A percentile compares a stretch with the other conserved stretches of the same genome.
phyloP scores from a whole-genome alignment of 2,113 vertebrate species.

The Plestiodon gilberti region DNA sequence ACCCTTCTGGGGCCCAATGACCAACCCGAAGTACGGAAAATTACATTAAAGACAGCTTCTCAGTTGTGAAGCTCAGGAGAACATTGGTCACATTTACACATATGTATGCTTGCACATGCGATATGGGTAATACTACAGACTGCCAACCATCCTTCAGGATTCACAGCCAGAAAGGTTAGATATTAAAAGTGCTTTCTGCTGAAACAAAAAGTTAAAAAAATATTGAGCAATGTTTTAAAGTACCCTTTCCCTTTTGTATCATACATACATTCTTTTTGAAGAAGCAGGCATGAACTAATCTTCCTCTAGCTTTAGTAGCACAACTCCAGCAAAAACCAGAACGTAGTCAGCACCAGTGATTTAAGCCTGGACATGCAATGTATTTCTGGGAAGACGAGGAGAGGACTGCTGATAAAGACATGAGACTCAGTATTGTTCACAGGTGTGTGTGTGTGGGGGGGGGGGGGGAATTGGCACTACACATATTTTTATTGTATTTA shows the following conservation, averaged over 20 bases:
- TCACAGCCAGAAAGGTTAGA: slow-evolving; percentile 18
- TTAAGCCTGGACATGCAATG: slow-evolving; percentile 58
- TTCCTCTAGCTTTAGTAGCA: slow-evolving; percentile 18
- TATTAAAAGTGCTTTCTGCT: slow-evolving; percentile 57
- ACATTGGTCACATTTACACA: slow-evolving; percentile 27
- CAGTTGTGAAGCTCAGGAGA: slow-evolving; percentile 41
- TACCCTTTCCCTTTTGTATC: slow-evolving; percentile 35
- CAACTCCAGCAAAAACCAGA: slow-evolving; percentile 44
- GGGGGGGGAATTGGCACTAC: slow-evolving; percentile 46
- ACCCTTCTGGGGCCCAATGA: background rate
- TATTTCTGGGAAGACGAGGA: slow-evolving; percentile 8
- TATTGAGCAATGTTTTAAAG: slow-evolving; percentile 30
- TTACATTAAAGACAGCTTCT: slow-evolving; percentile 33
- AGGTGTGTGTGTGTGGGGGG: background rate
- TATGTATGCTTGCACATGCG: background rate
- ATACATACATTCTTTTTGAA: slow-evolving; percentile 10
- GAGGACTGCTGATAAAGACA: background rate
- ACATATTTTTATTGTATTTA: slow-evolving; percentile 59
- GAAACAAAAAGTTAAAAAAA: slow-evolving; percentile 59
- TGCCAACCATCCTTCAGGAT: slow-evolving; percentile 46
- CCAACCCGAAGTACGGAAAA: slow-evolving; percentile 59
- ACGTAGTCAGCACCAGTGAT: slow-evolving; percentile 66
- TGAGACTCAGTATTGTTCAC: background rate
- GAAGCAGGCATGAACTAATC: background rate
- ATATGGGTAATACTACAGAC: slow-evolving; percentile 2